Evolutionary conservation across 2,888 invertebrate species (phyloP), one percentile per base, ranked within the genome.

Genomic region (Drosophila percnosoma): DNA sequence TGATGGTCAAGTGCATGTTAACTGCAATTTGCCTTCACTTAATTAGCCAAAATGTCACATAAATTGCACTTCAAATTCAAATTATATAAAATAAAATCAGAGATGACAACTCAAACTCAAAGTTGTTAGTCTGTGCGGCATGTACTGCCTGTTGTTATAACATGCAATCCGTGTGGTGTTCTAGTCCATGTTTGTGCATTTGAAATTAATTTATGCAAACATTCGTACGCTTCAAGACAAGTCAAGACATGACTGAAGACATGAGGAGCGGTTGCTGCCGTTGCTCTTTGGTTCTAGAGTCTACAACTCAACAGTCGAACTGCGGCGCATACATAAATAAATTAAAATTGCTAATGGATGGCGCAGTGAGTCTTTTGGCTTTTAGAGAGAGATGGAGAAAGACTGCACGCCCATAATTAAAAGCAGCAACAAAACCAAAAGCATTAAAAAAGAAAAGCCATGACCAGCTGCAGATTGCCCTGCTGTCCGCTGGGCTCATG

Each of bases 151-250:
- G 68, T 74, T 78, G 68, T 71, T 70, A 52, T 55, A 52, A 78
- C 79, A 75, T 80, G 81, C 88, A 80, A 80, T 86, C 73, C 70
- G 58, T 76, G 68, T 82, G 74, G 78, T 90, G 86, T 90, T 89
- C 90, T 86, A 74, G 89, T 75, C 81, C 83, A 87, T 83, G 89
- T 88, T 83, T 87, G 89, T 86, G 87, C 90, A 87, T 87, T 87
- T 90, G 90, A 81, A 82, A 87, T 87, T 87, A 87, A 87, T 87
- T 90, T 87, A 87, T 87, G 87, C 87, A 90, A 89, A 85, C 88
- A 86, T 87, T 80, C 80, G 87, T 77, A 77, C 72, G 66, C 76
- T 65, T 27, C 58, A 55, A 70, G 70, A 62, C 53, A 65, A 60
- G 42, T 38, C 61, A 59, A 45, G 54, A 48, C 57, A 62, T 42